phyloP scores from a whole-genome alignment of 2,113 vertebrate genomes.

The Salminus brasiliensis region DNA sequence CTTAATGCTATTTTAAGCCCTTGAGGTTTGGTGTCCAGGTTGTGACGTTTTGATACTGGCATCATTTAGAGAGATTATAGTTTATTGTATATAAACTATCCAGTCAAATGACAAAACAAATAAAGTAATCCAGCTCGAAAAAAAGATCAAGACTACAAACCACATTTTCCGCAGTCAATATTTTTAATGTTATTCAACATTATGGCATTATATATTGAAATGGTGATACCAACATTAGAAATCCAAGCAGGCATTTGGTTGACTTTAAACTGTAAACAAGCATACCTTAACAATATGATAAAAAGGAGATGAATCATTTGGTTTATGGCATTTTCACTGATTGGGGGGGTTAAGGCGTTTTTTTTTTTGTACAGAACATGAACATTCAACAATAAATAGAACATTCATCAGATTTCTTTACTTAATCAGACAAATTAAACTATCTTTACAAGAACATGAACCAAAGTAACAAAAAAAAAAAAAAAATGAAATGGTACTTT shows the following conservation, averaged over 20 bases:
- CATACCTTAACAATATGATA: neutral
- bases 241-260: slow-evolving; percentile 23
- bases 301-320: neutral
- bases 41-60: too few species aligned
- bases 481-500: neutral
- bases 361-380: slow-evolving; percentile 11
- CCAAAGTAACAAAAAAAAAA: neutral
- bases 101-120: too few species aligned
- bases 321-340: neutral
- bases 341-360: slow-evolving; percentile 34
- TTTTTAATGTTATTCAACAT: slow-evolving; percentile 47
- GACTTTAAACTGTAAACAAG: slow-evolving; percentile 38
- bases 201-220: slow-evolving; percentile 12
- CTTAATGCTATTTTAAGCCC: too few species aligned
- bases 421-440: slow-evolving; percentile 13
- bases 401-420: slow-evolving; percentile 29
- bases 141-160: too few species aligned
- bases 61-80: too few species aligned
- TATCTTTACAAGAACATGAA: slow-evolving; percentile 36
- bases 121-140: too few species aligned
- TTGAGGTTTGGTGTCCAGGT: too few species aligned
- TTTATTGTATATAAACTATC: too few species aligned
- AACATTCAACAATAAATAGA: slow-evolving; percentile 45
- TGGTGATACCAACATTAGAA: slow-evolving; percentile 11
- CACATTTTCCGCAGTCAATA: slow-evolving; percentile 28